Conservation (phyloP, 64 coral and sea anemone species). For the Acropora yongei region DNA sequence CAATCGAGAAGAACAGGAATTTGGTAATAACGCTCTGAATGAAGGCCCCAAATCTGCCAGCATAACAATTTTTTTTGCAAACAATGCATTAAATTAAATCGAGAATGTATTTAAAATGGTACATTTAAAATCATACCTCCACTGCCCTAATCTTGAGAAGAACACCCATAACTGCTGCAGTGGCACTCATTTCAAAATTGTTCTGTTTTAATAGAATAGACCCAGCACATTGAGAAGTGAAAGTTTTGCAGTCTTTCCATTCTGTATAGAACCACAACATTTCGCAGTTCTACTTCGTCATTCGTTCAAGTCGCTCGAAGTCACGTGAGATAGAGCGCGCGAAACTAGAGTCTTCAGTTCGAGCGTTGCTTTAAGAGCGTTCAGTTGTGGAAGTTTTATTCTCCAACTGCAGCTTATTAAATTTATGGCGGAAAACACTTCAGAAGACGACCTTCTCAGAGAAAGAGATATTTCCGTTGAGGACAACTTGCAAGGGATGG, state of each 20-base stretch:
- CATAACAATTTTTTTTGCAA: neutral
- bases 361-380: conserved; percentile 53
- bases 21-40: neutral
- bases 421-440: conserved; percentile 43
- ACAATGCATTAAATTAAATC: neutral
- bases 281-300: neutral
- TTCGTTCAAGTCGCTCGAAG: neutral
- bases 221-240: neutral
- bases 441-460: conserved; percentile 20
- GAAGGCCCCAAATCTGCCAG: too few relatives aligned
- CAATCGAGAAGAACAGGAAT: neutral
- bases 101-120: too few relatives aligned
- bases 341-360: conserved; percentile 58
- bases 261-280: too few relatives aligned
- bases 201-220: conserved; percentile 55
- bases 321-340: neutral
- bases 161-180: neutral
- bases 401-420: conserved; percentile 45
- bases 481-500: too few relatives aligned
- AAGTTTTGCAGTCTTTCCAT: too few relatives aligned
- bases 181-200: conserved; percentile 44
- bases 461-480: neutral
- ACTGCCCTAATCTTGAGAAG: conserved; percentile 34
- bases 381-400: conserved; percentile 67
- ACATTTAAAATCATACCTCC: conserved; percentile 24